Evolutionary conservation across 2,888 invertebrate species (phyloP), one percentile per base, ranked within the genome.

Genomic region (Xestoiulus laeticollis): DNA sequence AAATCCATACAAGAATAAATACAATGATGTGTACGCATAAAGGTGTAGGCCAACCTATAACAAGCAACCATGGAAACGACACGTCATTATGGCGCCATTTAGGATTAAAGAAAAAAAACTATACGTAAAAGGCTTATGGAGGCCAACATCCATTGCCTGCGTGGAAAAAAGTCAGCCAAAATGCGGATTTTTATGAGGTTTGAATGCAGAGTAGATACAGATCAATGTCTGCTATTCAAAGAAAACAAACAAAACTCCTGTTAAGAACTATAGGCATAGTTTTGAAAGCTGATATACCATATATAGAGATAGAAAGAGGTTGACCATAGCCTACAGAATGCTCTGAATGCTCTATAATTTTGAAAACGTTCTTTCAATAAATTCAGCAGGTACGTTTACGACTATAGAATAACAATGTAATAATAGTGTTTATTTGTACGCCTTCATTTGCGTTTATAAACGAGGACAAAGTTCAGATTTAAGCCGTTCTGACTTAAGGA

Each of bases 1-100:
- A 78, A 78, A 78, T 78, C 78, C 30, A 26, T 78, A 78, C 22
- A 30, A 78, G 78, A 68, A 68, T 68, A 68, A 68, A 68, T 68
- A 68, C 68, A 68, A 68, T 26, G 78, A 26, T 78, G 14, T 78
- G 78, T 78, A 14, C 26, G 30, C 78, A 78, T 78, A 1, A 30
- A 78, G 30, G 26, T 78, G 78, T 78, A 30, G 78, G 30, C 26
- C 78, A 78, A 78, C 26, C 78, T 26, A 68, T 26, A 68, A 10
- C 68, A 22, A 78, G 78, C 78, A 78, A 78, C 78, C 78, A 78
- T 78, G 78, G 78, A 30, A 78, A 78, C 78, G 78, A 78, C 78
- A 78, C 78, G 78, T 78, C 22, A 78, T 78, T 78, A 78, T 78
- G 78, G 78, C 30, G 78, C 78, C 78, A 30, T 78, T 78, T 78